Percentiles rank a stretch among this genome's conserved stretches.
phyloP scores from a whole-genome alignment of 2,888 invertebrate genomes.

The Cryptocheilus praepositus region DNA sequence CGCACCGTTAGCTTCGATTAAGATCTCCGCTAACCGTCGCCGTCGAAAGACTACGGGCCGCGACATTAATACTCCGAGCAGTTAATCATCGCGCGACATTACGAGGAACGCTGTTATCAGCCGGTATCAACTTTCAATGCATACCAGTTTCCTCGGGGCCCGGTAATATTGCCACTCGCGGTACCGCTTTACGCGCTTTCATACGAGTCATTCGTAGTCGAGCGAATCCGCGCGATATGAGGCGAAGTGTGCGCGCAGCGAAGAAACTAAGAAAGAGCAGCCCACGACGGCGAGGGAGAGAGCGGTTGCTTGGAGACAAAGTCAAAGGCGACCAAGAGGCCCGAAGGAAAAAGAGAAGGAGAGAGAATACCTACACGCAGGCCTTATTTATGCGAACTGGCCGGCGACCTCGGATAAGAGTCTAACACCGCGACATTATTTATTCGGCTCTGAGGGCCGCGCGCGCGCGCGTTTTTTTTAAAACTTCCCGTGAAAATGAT shows the following conservation, averaged over 20 bases:
- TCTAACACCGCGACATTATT: slow-evolving; percentile 72
- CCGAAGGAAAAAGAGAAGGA: slow-evolving; percentile 23
- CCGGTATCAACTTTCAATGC: no score
- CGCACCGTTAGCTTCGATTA: no score
- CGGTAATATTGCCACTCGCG: no score
- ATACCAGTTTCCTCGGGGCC: no score
- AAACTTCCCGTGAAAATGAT: slow-evolving; percentile 73
- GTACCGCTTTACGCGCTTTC: no score
- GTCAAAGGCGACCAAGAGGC: slow-evolving; percentile 23
- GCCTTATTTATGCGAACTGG: slow-evolving; percentile 69
- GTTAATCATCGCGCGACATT: no score
- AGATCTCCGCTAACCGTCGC: no score
- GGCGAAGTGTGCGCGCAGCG: neutral
- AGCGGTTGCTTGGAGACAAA: slow-evolving; percentile 22
- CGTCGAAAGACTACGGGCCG: no score
- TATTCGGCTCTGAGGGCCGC: slow-evolving; percentile 60
- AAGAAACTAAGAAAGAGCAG: neutral
- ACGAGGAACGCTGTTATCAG: no score
- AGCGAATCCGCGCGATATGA: no score
- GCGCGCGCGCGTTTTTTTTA: slow-evolving; percentile 45
- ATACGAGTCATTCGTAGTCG: no score
- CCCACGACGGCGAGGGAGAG: slow-evolving; percentile 7
- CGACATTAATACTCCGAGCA: no score
- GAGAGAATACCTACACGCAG: slow-evolving; percentile 51
- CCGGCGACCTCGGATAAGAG: slow-evolving; percentile 72